phyloP scores from a whole-genome alignment of 2,888 invertebrate species.

The Hemistola chrysoprasaria region DNA sequence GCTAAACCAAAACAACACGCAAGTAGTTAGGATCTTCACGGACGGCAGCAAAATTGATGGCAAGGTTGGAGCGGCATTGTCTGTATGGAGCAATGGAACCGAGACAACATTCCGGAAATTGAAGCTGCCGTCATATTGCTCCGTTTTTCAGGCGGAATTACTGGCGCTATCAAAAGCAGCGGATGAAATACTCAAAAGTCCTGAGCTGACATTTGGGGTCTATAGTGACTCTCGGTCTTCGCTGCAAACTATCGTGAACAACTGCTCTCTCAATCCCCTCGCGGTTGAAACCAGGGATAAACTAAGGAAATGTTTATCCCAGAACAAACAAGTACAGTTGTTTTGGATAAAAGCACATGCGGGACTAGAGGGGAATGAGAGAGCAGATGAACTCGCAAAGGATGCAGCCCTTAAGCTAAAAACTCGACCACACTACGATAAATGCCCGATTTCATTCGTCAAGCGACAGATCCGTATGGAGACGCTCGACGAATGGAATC shows the following conservation, averaged over 20 bases:
- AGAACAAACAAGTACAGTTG: constrained; percentile 6
- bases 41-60: constrained; percentile 15
- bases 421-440: neutral
- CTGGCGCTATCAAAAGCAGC: neutral
- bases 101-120: neutral
- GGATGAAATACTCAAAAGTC: neutral
- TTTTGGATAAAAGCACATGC: too few species aligned
- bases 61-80: constrained; percentile 10
- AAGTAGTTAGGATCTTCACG: constrained; percentile 2
- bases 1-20: neutral
- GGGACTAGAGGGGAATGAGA: neutral
- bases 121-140: neutral
- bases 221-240: too few species aligned
- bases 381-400: neutral
- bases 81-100: neutral
- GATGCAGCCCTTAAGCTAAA: too few species aligned
- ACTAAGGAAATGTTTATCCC: neutral
- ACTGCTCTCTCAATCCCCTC: constrained; percentile 7
- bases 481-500: constrained; percentile 7
- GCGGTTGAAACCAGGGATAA: neutral
- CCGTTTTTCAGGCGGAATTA: neutral
- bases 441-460: neutral
- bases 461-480: neutral
- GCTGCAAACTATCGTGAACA: too few species aligned
- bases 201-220: neutral